Conservation (phyloP, 2,888 invertebrate species). For the Drosophila fungiperda region DNA sequence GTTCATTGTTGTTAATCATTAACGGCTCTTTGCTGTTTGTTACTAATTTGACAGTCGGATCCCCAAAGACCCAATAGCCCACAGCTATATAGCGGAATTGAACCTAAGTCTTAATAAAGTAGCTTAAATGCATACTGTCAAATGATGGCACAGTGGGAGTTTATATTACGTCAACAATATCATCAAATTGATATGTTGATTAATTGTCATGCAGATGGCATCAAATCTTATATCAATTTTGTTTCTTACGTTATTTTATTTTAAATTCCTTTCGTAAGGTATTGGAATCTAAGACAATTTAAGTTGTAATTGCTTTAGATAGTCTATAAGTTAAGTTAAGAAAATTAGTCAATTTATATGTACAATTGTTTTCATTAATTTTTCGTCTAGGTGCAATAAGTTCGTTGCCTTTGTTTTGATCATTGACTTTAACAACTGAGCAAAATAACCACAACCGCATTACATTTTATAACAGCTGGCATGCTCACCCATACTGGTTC, state of each 20-base stretch:
- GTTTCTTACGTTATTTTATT: constrained; percentile 14
- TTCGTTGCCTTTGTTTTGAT: constrained; percentile 49
- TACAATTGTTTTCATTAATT: background rate
- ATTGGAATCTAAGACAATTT: background rate
- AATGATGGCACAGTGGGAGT: constrained; percentile 13
- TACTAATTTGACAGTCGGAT: constrained; percentile 44
- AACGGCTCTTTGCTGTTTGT: constrained; percentile 12
- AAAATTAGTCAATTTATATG: background rate
- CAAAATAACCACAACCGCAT: constrained; percentile 19
- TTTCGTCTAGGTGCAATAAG: constrained; percentile 18
- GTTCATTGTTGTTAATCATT: constrained; percentile 41
- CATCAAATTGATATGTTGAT: constrained; percentile 19
- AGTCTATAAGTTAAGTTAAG: background rate
- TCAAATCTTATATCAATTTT: constrained; percentile 3
- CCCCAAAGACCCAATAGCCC: constrained; percentile 28
- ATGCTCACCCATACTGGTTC: constrained; percentile 13
- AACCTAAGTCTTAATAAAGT: constrained; percentile 31
- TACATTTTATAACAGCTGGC: constrained; percentile 47
- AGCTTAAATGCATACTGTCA: constrained; percentile 28
- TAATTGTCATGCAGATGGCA: constrained; percentile 4
- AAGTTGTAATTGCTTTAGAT: background rate
- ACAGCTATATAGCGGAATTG: constrained; percentile 51
- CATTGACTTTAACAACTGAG: constrained; percentile 31
- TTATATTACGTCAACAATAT: background rate
- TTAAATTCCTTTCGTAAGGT: background rate